These are phyloP conservation scores for Cephus sareptanus DNA, from an alignment of 2,888 invertebrate genomes.

Conservation along the genomic window DNA sequence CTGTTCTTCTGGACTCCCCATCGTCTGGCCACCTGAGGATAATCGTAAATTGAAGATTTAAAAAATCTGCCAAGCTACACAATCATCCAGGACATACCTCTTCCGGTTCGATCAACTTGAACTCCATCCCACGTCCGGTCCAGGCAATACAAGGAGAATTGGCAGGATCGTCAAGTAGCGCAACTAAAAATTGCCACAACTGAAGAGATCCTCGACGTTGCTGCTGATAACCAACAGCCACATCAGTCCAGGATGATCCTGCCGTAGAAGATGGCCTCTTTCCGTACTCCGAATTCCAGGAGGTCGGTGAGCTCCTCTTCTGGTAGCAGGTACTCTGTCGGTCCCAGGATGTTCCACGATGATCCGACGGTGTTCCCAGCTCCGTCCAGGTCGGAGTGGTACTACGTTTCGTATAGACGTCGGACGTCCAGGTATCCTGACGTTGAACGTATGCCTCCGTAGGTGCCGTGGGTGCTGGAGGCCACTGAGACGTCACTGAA, in stretches of 20 bases:
- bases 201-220: constrained; percentile 87
- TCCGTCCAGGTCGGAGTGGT: constrained; percentile 58
- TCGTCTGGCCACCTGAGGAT: constrained; percentile 84
- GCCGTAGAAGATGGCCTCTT: constrained; percentile 48
- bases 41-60: background rate
- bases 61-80: background rate
- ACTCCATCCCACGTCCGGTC: constrained; percentile 96
- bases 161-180: constrained; percentile 77
- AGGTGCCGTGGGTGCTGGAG: constrained; percentile 24
- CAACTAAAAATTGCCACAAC: constrained; percentile 95
- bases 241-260: constrained; percentile 52
- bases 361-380: constrained; percentile 48
- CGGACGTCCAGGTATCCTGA: constrained; percentile 47
- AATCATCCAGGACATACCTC: constrained; percentile 70
- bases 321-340: constrained; percentile 47
- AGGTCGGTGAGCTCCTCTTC: constrained; percentile 49
- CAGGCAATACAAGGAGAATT: constrained; percentile 89
- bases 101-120: constrained; percentile 95
- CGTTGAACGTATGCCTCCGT: constrained; percentile 33
- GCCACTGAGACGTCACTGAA: constrained; percentile 50
- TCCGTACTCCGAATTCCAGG: constrained; percentile 52
- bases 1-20: constrained; percentile 98
- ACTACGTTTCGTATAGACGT: constrained; percentile 47
- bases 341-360: constrained; percentile 52
- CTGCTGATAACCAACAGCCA: constrained; percentile 58